Evolutionary conservation across 2,113 vertebrate genomes (phyloP), one percentile per base, ranked within the genome.

Genomic region (Cervus canadensis): DNA sequence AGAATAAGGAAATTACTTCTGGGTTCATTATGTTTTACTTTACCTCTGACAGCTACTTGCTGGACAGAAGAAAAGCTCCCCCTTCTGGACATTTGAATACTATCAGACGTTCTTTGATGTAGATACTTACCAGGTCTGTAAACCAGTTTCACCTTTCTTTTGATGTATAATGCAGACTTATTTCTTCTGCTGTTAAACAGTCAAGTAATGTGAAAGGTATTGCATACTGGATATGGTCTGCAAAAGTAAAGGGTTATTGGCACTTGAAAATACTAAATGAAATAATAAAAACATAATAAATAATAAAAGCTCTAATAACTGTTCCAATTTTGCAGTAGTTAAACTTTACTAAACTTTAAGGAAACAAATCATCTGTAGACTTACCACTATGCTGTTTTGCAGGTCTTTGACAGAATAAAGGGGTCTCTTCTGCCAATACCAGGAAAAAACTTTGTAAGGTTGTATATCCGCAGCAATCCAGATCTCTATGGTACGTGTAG

Each of bases 1-100:
- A 12, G 36, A 82, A 43, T 59, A 93, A 82, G 50, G 40, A 95
- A 71, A 30, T 79, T 60, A 67, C 28, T 78, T 88, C n/a, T 54
- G 21, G 82, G 40, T 83, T 97, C 14, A 87, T 57, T 60, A 4
- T 74, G 28, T 82, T 88, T 95, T 56, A 12, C 82, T 59, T 98
- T 92, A 94, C 57, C 25, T 87, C 5, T 50, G 89, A 74, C 94
- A 99, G 99, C 99, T 99, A 96, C 99, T 99, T 95, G 99, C 99
- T 21, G 99, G 99, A 91, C 98, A 99, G 98, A 99, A 99, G 99
- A 99, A 99, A 99, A 99, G 98, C 97, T 99, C 99, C 54, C 99
- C 99, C 57, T 99, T 99, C 98, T 99, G 99, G 99, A 99, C 99
- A 0, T 99, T 99, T 98, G 99, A 99, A 36, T 99, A 99, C 98